These are phyloP conservation scores for Clistopyga incitator DNA, from an alignment of 2,888 invertebrate genomes.

Conservation along the genomic window DNA sequence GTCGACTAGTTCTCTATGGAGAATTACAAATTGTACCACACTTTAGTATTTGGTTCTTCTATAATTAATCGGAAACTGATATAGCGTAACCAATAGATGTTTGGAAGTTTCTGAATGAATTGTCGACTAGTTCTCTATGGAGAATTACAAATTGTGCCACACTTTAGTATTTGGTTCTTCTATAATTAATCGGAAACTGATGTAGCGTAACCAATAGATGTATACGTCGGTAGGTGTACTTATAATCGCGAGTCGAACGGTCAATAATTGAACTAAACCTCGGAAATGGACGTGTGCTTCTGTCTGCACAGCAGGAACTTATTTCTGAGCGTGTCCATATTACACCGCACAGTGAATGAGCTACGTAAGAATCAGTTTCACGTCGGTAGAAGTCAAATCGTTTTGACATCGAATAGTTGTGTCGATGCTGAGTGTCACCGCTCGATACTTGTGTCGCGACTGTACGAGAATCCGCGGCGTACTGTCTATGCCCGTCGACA, in stretches of 20 bases:
- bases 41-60: neutral
- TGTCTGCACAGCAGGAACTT: conserved; percentile 75
- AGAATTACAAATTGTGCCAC: neutral
- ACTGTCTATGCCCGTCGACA: conserved; percentile 55
- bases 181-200: neutral
- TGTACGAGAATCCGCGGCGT: conserved; percentile 67
- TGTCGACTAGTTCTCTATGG: neutral
- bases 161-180: neutral
- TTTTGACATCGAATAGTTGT: conserved; percentile 20
- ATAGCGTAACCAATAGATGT: neutral
- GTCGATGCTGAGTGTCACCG: conserved; percentile 31
- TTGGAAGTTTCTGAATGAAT: no score
- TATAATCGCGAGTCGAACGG: neutral
- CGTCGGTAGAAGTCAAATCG: conserved; percentile 4
- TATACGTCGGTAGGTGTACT: neutral
- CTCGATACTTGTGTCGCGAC: conserved; percentile 64
- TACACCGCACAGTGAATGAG: neutral
- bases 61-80: neutral
- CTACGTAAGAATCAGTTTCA: conserved; percentile 3
- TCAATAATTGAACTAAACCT: conserved; percentile 53
- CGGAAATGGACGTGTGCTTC: conserved; percentile 55
- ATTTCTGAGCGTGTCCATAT: conserved; percentile 74
- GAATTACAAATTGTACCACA: neutral
- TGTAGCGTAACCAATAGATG: neutral
- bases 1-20: neutral